phyloP scores from a whole-genome alignment of 2,113 vertebrate species.

The Nesoenas mayeri region DNA sequence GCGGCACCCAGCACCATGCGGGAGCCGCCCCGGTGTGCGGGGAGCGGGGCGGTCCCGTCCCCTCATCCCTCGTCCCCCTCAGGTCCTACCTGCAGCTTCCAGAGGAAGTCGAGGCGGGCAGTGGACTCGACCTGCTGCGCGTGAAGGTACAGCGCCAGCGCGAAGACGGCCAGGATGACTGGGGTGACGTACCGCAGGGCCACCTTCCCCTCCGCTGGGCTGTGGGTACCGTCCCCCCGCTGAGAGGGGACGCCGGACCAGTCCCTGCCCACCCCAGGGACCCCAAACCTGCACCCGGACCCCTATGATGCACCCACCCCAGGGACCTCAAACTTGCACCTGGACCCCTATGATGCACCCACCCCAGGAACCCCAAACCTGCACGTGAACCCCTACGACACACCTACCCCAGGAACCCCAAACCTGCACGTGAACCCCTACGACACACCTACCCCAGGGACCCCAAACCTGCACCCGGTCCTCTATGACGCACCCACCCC shows the following conservation, averaged over 20 bases:
- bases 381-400: too few species aligned
- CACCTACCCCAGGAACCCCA: neutral
- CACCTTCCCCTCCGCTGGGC: slow-evolving; percentile 78
- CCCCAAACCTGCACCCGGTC: too few species aligned
- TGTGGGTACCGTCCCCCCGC: neutral
- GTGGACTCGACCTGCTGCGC: slow-evolving; percentile 97
- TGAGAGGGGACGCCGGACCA: accelerated
- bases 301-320: neutral
- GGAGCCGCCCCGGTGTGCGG: neutral
- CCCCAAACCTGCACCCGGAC: neutral
- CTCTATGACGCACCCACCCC: neutral
- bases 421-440: neutral
- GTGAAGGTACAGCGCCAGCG: slow-evolving; percentile 93
- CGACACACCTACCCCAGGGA: neutral
- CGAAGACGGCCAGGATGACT: slow-evolving; percentile 91
- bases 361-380: neutral
- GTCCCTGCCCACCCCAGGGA: neutral
- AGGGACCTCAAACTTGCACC: neutral
- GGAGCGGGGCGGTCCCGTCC: accelerated
- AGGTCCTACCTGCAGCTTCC: slow-evolving; percentile 91
- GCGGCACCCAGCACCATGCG: neutral
- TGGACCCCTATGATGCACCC: neutral
- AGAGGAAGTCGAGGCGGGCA: slow-evolving; percentile 95
- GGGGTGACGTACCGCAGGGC: slow-evolving; percentile 92
- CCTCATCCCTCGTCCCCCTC: neutral